These are phyloP conservation scores for Drosophila ficusphila DNA, from an alignment of 1,140 invertebrate species.

Conservation along the genomic window DNA sequence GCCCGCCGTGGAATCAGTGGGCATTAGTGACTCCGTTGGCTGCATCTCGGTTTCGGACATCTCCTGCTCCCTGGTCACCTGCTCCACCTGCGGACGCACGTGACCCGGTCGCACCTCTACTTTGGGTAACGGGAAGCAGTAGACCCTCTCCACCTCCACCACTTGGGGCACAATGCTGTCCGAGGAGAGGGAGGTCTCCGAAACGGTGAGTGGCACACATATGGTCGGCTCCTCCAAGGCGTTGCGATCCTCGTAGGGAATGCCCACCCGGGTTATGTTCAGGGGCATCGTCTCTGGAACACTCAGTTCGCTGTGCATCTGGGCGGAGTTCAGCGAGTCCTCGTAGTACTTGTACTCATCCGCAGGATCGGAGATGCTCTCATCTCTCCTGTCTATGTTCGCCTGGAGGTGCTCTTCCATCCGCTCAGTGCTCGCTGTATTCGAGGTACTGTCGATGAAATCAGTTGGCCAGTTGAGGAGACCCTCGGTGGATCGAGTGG, in stretches of 20 bases:
- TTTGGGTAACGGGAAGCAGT: conserved; percentile 75
- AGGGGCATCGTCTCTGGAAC: conserved; percentile 58
- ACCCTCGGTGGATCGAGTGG: conserved; percentile 42
- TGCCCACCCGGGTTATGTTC: conserved; percentile 73
- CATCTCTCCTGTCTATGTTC: conserved; percentile 53
- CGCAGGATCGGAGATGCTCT: conserved; percentile 25
- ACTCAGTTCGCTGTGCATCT: conserved; percentile 67
- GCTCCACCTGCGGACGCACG: conserved; percentile 23
- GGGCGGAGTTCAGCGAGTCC: conserved; percentile 54
- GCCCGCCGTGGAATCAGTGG: conserved; percentile 12
- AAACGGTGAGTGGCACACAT: conserved; percentile 72
- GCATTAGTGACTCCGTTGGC: conserved; percentile 15
- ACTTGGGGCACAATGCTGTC: conserved; percentile 48
- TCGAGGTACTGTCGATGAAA: conserved; percentile 55
- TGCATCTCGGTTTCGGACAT: conserved; percentile 15
- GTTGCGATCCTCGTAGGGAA: conserved; percentile 71
- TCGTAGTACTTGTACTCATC: conserved; percentile 66
- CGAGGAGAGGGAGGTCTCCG: conserved; percentile 42
- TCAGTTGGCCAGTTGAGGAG: conserved; percentile 74
- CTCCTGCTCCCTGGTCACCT: conserved; percentile 18
- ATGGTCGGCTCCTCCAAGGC: conserved; percentile 71
- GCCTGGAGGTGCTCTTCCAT: conserved; percentile 3
- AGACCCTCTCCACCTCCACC: conserved; percentile 72
- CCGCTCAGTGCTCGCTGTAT: conserved; percentile 35
- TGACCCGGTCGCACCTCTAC: conserved; percentile 58